Evolutionary conservation across 2,113 vertebrate genomes (phyloP), one percentile per base, ranked within the genome.

Genomic region (Amphiprion percula): DNA sequence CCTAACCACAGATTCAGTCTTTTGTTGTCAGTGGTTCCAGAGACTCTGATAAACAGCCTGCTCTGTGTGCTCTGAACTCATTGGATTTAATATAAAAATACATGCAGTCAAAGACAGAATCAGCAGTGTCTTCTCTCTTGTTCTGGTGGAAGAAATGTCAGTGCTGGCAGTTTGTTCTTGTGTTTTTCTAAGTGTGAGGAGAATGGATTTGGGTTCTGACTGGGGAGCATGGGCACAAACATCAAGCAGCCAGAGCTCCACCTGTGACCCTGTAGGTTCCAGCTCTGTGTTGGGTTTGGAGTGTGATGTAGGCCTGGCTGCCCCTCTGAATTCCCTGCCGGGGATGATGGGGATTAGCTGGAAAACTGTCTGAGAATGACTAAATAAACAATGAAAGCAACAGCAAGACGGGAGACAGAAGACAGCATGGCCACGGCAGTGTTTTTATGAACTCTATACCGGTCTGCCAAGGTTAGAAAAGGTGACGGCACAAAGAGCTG

Each of bases 361-460:
- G 68, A 66, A 92, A 87, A 87, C 77, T 80, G 77, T 80, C 75
- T 74, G 80, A 78, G 53, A 90, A 88, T 72, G 78, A 82, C 84
- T 84, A 88, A 85, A 85, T 87, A 88, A 90, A 86, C 84, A 87
- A 87, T 79, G 82, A 83, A 87, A 78, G 62, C 81, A 83, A 47
- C 84, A 85, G 82, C 56, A 24, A 79, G 82, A 53, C 53, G 60
- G 59, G 63, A 58, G 67, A 66, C 58, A 50, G 46, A 82, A 80
- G 85, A 75, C 76, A 79, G 82, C 75, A 52, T 70, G 79, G 69
- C 54, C 70, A 14, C 37, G 82, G 67, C 82, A 66, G 46, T 83
- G 74, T 74, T 80, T 79, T 65, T 86, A 30, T 83, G 28, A 88
- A 74, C 73, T 76, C 69, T 33, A 8, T 46, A 21, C 55, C n/a